Conservation (phyloP, 64 coral and sea anemone genomes). For the Stichodactyla mertensii region DNA sequence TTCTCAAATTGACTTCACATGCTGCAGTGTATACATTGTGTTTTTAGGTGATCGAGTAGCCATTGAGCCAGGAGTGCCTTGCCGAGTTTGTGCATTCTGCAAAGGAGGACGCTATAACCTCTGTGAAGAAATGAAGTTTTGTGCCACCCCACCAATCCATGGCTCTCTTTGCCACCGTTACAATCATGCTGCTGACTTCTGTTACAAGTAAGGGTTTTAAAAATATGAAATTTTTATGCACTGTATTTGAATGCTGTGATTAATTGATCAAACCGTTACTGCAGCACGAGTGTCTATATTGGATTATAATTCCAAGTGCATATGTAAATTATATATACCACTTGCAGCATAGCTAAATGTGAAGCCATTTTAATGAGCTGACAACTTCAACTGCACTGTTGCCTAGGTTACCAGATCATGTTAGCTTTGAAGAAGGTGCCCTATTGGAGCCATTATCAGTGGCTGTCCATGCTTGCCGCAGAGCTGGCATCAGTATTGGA, state of each 20-base stretch:
- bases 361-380: background rate
- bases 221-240: too few relatives aligned
- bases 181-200: constrained; percentile 87
- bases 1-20: background rate
- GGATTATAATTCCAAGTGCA: too few relatives aligned
- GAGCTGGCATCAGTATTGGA: constrained; percentile 69
- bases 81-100: constrained; percentile 74
- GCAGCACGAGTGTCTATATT: too few relatives aligned
- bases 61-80: constrained; percentile 86
- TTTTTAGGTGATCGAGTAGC: constrained; percentile 90
- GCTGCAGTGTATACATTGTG: too few relatives aligned
- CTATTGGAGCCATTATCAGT: constrained; percentile 90
- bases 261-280: too few relatives aligned
- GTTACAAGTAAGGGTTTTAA: constrained; percentile 72
- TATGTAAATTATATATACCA: too few relatives aligned
- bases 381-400: background rate
- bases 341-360: too few relatives aligned
- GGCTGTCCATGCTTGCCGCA: constrained; percentile 83
- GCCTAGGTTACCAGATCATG: constrained; percentile 79
- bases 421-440: constrained; percentile 89
- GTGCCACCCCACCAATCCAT: constrained; percentile 84
- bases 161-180: constrained; percentile 84
- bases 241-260: too few relatives aligned
- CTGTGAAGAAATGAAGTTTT: constrained; percentile 84
- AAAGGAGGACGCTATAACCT: constrained; percentile 90